Percentiles rank a stretch among this genome's conserved stretches.
Conservation (phyloP, 2,888 invertebrate species). For the Suillia variegata region DNA sequence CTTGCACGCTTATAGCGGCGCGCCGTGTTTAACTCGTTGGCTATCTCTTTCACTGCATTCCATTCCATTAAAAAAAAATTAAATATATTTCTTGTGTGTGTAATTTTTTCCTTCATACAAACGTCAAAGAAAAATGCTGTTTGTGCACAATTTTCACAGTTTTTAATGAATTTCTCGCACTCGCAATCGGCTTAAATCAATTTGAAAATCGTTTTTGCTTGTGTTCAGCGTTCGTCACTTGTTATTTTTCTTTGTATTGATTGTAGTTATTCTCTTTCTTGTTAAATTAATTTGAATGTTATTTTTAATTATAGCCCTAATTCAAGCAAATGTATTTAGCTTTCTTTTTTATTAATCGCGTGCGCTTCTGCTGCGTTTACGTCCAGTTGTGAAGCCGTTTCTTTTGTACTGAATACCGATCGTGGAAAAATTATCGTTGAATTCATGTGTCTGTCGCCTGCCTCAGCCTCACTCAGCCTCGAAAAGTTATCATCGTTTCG, state of each 20-base stretch:
- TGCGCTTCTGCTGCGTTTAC: not conserved
- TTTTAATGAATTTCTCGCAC: conserved; percentile 20
- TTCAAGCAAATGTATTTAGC: not conserved
- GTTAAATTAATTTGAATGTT: no score
- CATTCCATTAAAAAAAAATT: conserved; percentile 49
- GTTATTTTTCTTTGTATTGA: no score
- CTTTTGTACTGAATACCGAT: not conserved
- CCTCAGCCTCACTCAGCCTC: no score
- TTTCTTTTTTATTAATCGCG: conserved; percentile 1
- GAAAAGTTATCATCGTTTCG: no score
- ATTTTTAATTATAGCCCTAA: not conserved
- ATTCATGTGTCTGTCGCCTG: not conserved
- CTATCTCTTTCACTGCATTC: conserved; percentile 52
- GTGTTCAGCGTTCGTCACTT: no score
- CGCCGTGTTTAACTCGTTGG: conserved; percentile 32
- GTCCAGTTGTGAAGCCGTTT: not conserved
- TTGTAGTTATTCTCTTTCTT: no score
- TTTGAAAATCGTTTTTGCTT: not conserved
- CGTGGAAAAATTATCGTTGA: not conserved
- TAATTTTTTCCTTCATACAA: conserved; percentile 10
- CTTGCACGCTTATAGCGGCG: conserved; percentile 22
- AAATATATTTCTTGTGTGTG: no score
- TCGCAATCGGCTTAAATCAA: not conserved
- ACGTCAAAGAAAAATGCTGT: no score
- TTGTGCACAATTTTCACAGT: conserved; percentile 16